phyloP scores from a whole-genome alignment of 1,140 invertebrate genomes.

The Euura saliciscinereae region DNA sequence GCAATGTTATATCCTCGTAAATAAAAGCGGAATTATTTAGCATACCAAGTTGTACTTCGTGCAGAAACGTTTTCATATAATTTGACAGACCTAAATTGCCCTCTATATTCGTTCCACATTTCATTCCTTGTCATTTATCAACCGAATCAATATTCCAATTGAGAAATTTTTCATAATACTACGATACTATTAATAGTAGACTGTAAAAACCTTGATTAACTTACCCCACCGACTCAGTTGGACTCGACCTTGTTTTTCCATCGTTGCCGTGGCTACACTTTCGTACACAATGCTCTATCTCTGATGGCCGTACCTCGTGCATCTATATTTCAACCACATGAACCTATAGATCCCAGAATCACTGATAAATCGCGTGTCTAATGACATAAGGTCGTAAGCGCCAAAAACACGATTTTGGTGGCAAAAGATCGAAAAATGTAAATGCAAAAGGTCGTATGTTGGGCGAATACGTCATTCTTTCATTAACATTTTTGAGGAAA shows the following conservation, averaged over 20 bases:
- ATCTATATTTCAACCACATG: not conserved
- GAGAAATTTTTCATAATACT: not conserved
- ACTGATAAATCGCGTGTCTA: too few species aligned
- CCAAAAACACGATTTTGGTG: too few species aligned
- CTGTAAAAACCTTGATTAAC: slow-evolving; percentile 1
- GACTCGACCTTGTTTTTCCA: slow-evolving; percentile 3
- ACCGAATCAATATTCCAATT: slow-evolving; percentile 1
- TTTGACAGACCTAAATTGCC: not conserved
- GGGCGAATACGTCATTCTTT: too few species aligned
- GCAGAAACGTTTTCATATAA: not conserved
- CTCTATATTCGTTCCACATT: not conserved
- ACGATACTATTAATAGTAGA: slow-evolving; percentile 3
- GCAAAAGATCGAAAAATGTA: too few species aligned
- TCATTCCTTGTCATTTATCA: not conserved
- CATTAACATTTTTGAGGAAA: too few species aligned
- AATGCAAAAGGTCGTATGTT: too few species aligned
- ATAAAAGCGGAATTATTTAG: not conserved
- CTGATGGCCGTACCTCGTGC: too few species aligned
- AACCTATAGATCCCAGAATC: not conserved
- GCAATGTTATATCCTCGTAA: not conserved
- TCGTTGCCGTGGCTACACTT: not conserved
- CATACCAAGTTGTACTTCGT: not conserved
- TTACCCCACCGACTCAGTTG: not conserved
- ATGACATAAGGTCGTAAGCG: too few species aligned
- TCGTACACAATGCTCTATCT: not conserved